phyloP scores from a whole-genome alignment of 2,113 vertebrate species.

The Notiomystis cincta region DNA sequence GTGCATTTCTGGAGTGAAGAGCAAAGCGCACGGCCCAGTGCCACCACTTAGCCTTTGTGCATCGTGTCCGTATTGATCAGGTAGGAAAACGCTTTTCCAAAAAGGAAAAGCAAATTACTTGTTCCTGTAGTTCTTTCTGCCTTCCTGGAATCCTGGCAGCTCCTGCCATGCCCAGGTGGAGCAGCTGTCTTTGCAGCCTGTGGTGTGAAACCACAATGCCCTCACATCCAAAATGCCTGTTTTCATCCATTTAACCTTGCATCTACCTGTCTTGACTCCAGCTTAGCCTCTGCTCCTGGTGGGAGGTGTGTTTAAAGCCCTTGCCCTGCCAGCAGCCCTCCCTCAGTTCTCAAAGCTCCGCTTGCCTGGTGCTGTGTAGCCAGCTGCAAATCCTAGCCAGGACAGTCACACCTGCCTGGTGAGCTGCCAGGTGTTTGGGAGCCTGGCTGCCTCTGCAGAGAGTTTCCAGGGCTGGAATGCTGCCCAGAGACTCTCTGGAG shows the following conservation, averaged over 20 bases:
- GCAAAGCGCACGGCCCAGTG: not conserved
- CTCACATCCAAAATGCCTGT: not conserved
- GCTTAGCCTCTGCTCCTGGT: not conserved
- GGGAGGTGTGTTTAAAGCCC: not conserved
- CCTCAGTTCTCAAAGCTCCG: not conserved
- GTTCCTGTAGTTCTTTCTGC: no score
- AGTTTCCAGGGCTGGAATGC: not conserved
- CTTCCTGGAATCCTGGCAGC: not conserved
- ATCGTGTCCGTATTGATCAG: fast-evolving
- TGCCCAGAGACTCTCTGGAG: not conserved
- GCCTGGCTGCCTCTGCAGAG: not conserved
- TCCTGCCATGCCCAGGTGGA: not conserved
- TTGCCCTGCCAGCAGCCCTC: not conserved
- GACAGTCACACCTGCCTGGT: fast-evolving
- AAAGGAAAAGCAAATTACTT: no score
- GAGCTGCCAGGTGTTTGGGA: not conserved
- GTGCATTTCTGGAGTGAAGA: not conserved
- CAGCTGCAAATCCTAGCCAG: not conserved
- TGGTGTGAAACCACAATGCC: not conserved
- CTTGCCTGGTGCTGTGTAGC: not conserved
- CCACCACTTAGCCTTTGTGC: not conserved
- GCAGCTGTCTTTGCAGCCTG: not conserved
- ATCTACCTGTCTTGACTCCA: not conserved
- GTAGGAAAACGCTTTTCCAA: not conserved
- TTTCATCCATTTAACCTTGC: not conserved